phyloP scores from a whole-genome alignment of 1,140 invertebrate genomes.

The Calycopis cecrops region DNA sequence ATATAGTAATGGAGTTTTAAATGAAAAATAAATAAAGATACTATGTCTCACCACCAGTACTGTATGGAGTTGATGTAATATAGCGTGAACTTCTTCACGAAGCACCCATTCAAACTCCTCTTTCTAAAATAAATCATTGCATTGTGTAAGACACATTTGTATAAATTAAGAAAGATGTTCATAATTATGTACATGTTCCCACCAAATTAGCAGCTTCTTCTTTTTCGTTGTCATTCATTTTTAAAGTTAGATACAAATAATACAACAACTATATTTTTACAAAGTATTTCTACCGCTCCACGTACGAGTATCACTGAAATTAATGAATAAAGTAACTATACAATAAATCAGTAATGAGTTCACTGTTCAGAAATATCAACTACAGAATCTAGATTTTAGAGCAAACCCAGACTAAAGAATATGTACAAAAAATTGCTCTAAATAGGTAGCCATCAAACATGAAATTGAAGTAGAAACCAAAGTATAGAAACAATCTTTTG shows the following conservation, averaged over 20 bases:
- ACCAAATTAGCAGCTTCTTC: slow-evolving; percentile 90
- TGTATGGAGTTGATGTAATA: slow-evolving; percentile 87
- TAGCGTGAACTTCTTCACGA: slow-evolving; percentile 90
- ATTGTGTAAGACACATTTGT: slow-evolving; percentile 22
- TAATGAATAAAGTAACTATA: too few relatives aligned
- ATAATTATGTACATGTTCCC: slow-evolving; percentile 65
- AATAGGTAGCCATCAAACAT: slow-evolving; percentile 1
- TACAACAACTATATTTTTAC: too few relatives aligned
- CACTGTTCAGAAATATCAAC: too few relatives aligned
- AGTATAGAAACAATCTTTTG: too few relatives aligned
- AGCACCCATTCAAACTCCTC: slow-evolving; percentile 95
- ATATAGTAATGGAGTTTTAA: too few relatives aligned
- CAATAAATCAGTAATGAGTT: too few relatives aligned
- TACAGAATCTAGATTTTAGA: too few relatives aligned
- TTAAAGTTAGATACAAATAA: neutral
- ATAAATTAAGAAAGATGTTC: slow-evolving; percentile 7
- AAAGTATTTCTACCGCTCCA: too few relatives aligned
- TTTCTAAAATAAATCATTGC: slow-evolving; percentile 80
- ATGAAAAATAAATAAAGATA: slow-evolving; percentile 9
- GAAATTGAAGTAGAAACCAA: neutral
- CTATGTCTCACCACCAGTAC: slow-evolving; percentile 84
- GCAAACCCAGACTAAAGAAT: neutral
- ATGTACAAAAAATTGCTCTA: neutral
- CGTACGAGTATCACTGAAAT: too few relatives aligned
- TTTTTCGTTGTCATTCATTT: slow-evolving; percentile 89